Evolutionary conservation across 2,888 invertebrate genomes (phyloP).

Genomic region (Thyatira batis): DNA sequence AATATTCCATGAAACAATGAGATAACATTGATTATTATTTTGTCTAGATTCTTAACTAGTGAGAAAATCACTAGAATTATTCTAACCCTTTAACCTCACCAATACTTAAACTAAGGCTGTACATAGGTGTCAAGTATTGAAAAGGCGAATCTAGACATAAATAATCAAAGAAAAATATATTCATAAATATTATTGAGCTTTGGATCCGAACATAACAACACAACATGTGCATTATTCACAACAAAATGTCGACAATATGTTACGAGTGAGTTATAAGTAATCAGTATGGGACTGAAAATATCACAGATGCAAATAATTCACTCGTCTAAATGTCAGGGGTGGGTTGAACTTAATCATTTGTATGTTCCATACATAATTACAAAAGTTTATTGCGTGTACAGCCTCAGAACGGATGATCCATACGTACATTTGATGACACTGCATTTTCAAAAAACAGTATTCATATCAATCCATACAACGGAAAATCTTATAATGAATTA

Average conservation of each 20-base stretch:
- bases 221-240: conserved; percentile 29
- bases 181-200: conserved; percentile 33
- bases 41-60: background rate
- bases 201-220: conserved; percentile 34
- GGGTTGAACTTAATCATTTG: conserved; percentile 13
- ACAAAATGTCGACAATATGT: conserved; percentile 27
- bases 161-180: conserved; percentile 25
- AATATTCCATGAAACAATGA: conserved; percentile 42
- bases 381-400: conserved; percentile 23
- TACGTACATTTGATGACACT: no score
- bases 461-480: no score
- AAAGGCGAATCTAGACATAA: conserved; percentile 10
- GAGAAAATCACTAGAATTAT: background rate
- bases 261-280: conserved; percentile 61
- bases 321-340: conserved; percentile 36
- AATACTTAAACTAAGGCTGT: background rate
- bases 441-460: no score
- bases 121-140: background rate
- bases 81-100: background rate
- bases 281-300: conserved; percentile 74
- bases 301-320: conserved; percentile 74
- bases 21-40: background rate
- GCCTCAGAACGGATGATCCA: no score
- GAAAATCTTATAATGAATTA: no score
- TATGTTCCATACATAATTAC: conserved; percentile 7